Conservation (phyloP, 2,888 invertebrate genomes). For the Altica lythri region DNA sequence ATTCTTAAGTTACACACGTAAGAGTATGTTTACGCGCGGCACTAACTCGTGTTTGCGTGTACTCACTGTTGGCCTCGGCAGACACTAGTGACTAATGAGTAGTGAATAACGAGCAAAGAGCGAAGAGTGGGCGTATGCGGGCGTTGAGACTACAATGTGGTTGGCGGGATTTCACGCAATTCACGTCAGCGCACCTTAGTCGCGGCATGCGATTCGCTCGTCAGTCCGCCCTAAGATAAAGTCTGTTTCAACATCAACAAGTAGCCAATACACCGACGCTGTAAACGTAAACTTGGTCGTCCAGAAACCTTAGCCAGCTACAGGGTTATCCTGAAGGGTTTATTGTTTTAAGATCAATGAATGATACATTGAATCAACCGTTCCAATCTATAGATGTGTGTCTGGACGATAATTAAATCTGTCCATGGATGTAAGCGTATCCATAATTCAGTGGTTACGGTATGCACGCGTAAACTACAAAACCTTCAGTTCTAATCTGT, state of each 20-base stretch:
- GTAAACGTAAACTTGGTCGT: slow-evolving; percentile 17
- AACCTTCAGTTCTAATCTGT: no score
- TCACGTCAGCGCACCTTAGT: slow-evolving; percentile 47
- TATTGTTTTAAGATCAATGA: no score
- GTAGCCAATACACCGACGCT: slow-evolving; percentile 55
- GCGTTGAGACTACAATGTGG: slow-evolving; percentile 50
- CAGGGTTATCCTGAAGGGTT: no score
- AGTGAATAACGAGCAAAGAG: slow-evolving; percentile 44
- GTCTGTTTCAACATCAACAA: slow-evolving; percentile 53
- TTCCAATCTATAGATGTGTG: no score
- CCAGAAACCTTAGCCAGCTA: slow-evolving; percentile 22
- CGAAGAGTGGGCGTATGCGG: slow-evolving; percentile 51
- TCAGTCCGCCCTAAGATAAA: slow-evolving; percentile 50
- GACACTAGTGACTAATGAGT: slow-evolving; percentile 49
- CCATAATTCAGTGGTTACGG: no score
- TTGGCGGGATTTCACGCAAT: slow-evolving; percentile 56
- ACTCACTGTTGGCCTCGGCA: slow-evolving; percentile 20
- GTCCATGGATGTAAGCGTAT: no score
- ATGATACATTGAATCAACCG: no score
- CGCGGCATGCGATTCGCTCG: slow-evolving; percentile 53
- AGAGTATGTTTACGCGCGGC: slow-evolving; percentile 9
- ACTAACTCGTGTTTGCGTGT: slow-evolving; percentile 15
- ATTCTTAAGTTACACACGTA: no score
- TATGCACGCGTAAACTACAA: no score
- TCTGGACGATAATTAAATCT: no score